Evolutionary conservation across 30 jellyfish, hydroid and myxozoan genomes (phyloP).

Genomic region (Euphysa ruthae): DNA sequence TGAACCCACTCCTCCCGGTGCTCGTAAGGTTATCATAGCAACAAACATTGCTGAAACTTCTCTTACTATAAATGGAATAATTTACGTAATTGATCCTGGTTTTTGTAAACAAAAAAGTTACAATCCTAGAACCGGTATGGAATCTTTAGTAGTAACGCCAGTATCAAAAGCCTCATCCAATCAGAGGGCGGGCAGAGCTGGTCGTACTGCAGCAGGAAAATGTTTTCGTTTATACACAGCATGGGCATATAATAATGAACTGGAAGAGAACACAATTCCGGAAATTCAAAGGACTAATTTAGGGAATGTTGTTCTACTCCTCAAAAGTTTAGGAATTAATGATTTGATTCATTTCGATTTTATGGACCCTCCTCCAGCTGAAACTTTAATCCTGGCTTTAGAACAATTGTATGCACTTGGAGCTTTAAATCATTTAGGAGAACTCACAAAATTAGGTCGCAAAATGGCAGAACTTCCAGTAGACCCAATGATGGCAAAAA

Average conservation of each 20-base stretch:
- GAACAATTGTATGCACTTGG: conserved; percentile 99
- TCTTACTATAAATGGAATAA: conserved; percentile 70
- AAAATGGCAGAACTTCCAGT: conserved; percentile 99
- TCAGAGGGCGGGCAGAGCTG: conserved; percentile 99
- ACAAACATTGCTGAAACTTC: conserved; percentile 94
- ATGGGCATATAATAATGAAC: conserved; percentile 98
- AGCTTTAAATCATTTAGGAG: conserved; percentile 94
- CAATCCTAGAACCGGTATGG: conserved; percentile 99
- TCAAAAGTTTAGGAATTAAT: conserved; percentile 93
- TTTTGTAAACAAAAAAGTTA: conserved; percentile 97
- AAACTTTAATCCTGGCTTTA: conserved; percentile 87
- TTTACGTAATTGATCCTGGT: conserved; percentile 90
- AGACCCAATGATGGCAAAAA: conserved; percentile 98
- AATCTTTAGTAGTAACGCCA: conserved; percentile 94
- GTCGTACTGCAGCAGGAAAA: conserved; percentile 99
- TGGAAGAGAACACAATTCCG: conserved; percentile 97
- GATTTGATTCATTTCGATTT: conserved; percentile 94
- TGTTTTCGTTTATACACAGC: conserved; percentile 96
- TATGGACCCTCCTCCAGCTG: conserved; percentile 99
- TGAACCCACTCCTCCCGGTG: conserved; percentile 99
- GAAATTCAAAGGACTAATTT: conserved; percentile 98
- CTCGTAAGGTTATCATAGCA: conserved; percentile 95
- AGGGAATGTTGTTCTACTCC: conserved; percentile 91
- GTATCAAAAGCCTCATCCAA: conserved; percentile 97
- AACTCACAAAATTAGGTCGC: conserved; percentile 92